Base-by-base conservation (phyloP, 35 echinoderm and acorn worm genomes). In the Amphiura filiformis region DNA sequence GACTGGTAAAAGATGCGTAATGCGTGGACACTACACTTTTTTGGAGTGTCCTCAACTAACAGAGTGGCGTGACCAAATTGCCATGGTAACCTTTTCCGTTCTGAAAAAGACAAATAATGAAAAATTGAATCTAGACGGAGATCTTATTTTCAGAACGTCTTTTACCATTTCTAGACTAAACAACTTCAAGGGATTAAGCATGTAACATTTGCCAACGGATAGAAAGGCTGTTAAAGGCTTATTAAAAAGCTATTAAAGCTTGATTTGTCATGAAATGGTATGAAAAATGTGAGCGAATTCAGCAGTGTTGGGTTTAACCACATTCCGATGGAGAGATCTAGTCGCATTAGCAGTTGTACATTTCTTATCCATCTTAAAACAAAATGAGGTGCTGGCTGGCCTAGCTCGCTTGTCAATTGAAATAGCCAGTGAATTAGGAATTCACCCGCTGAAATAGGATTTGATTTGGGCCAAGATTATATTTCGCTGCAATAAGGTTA, bases 311-410 rank as follows among this genome's bases (percentile, higher is more conserved):
- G 61, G 61, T 70, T 70, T 70, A 70, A 70, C 61, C 61, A 70
- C 61, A 70, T 70, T 70, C 61, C 61, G 26, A 70, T 70, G 26
- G 61, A 70, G 61, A 70, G 26, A 70, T 70, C 61, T n/a, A 70
- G 15, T 70, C 61, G 61, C 61, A 70, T 70, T 70, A 70, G 61
- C 61, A 15, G 61, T 70, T 70, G 61, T 70, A 70, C 61, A 70
- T 70, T 70, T 70, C 28, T 70, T 70, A 70, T 70, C 61, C 61
- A n/a, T n/a, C 61, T 70, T 70, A 70, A 70, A 70, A 70, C 61
- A 70, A 70, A 70, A 30, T n/a, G 26, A 70, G 17, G 4, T 17
- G 41, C 17, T 4, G 41, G 41, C 44, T 52, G 7, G 44, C 44
- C 20, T 52, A 52, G 44, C 44, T 52, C 44, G 44, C 61, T 70